Base-by-base conservation (phyloP, 1,140 invertebrate species). In the Apolygus lucorum region DNA sequence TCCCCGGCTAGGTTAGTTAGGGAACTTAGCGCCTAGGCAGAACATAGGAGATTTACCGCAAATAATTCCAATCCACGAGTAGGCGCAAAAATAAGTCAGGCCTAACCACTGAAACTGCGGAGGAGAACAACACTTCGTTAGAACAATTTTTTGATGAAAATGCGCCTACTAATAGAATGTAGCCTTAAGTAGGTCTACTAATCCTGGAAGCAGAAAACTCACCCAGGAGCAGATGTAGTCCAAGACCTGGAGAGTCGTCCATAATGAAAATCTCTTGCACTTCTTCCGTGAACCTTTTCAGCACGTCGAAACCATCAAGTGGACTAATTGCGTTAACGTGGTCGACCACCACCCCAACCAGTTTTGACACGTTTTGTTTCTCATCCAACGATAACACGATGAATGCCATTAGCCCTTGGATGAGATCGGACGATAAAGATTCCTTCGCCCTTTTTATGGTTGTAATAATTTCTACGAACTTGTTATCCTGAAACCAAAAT, bases 321-420 rank as follows among this genome's bases (percentile, higher is more conserved):
- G 78, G 62, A 78, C 75, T 29, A 71, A 69, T 22, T 29, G 65
- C 70, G 1, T 70, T 72, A 71, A 78, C 75, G 34, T 74, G 74
- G 26, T 76, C 69, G 24, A 71, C 73, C 21, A 77, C 74, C 42
- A 73, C 70, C 21, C 71, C 68, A 0, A 74, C 72, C 68, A 80
- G 71, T 1, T 72, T 73, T 28, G 73, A 72, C 2, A 78, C 74
- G 69, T 78, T 72, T 14, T 74, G 49, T 4, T 71, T 73, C 54
- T 74, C 71, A 66, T 81, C 79, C 1, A 74, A 75, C 13, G 77
- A 79, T 1, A 82, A 54, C 2, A 81, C 63, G 2, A 79, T 73
- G 27, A 80, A 72, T 4, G 74, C 72, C 24, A 82, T 65, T 70
- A 80, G 78, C 63, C 77, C 78, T 75, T 81, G 82, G 75, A 78